Percentiles rank a stretch among this genome's conserved stretches.
These are phyloP conservation scores for Poicephalus gulielmi DNA, from an alignment of 2,113 vertebrate genomes.

Conservation along the genomic window DNA sequence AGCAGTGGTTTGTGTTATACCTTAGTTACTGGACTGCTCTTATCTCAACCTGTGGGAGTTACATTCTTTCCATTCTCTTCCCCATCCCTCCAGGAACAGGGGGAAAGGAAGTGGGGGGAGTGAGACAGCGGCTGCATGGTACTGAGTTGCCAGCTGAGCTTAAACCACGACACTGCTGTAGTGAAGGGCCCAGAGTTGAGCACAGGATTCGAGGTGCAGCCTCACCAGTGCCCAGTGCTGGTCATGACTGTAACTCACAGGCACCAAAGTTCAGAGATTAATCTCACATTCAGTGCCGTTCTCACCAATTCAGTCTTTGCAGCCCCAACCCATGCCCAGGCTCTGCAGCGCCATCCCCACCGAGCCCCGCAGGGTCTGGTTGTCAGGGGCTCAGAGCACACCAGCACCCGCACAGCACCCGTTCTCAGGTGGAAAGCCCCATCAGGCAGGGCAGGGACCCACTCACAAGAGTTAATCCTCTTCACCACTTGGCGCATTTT, in stretches of 20 bases:
- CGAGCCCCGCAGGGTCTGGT: fast-evolving
- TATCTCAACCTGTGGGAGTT: too few relatives aligned
- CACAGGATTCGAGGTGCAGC: neutral
- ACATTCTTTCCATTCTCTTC: too few relatives aligned
- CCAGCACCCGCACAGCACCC: neutral
- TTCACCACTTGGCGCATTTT: neutral
- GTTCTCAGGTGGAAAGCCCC: neutral
- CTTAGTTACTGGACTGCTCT: too few relatives aligned
- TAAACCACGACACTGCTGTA: neutral
- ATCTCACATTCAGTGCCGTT: fast-evolving
- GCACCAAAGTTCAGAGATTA: neutral
- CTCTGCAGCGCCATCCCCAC: fast-evolving
- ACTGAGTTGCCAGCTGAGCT: too few relatives aligned
- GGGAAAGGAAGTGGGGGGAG: too few relatives aligned
- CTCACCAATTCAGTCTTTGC: neutral
- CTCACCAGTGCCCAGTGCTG: neutral
- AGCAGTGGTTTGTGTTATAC: too few relatives aligned
- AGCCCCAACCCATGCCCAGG: fast-evolving
- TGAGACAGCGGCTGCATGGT: too few relatives aligned
- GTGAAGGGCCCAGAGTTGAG: too few relatives aligned
- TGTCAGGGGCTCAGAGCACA: fast-evolving
- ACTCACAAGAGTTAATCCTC: neutral
- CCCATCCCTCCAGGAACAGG: too few relatives aligned
- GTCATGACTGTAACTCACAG: neutral
- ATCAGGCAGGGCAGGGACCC: fast-evolving